Evolutionary conservation across 2,888 invertebrate genomes (phyloP).

Genomic region (Agonopterix heracliana): DNA sequence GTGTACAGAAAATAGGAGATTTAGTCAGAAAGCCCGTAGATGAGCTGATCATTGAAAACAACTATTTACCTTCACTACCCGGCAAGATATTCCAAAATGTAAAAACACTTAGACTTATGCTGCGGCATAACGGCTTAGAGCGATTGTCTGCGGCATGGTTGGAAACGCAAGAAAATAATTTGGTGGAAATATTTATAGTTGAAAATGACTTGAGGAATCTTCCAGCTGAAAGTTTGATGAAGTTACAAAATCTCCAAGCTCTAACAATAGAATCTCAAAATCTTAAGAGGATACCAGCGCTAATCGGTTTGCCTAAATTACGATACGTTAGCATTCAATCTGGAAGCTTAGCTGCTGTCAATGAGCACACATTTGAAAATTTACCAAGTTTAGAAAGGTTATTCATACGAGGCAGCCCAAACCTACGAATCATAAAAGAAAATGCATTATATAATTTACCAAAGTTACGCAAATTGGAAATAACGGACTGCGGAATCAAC

Average conservation of each 20-base stretch:
- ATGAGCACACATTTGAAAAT: slow-evolving; percentile 81
- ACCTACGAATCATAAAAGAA: slow-evolving; percentile 81
- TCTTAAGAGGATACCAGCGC: slow-evolving; percentile 84
- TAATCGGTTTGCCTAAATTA: slow-evolving; percentile 82
- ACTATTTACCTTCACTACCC: slow-evolving; percentile 89
- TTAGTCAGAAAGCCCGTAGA: slow-evolving; percentile 84
- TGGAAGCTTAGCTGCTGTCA: slow-evolving; percentile 78
- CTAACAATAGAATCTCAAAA: slow-evolving; percentile 87
- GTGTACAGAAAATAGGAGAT: slow-evolving; percentile 81
- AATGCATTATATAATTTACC: slow-evolving; percentile 83
- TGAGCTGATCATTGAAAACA: slow-evolving; percentile 91
- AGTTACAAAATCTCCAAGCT: slow-evolving; percentile 86
- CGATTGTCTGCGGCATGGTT: slow-evolving; percentile 88
- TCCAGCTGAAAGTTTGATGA: slow-evolving; percentile 85
- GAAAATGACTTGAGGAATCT: slow-evolving; percentile 88
- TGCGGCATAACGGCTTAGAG: slow-evolving; percentile 89
- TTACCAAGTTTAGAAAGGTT: slow-evolving; percentile 84
- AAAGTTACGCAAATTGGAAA: slow-evolving; percentile 82
- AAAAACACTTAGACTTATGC: slow-evolving; percentile 85
- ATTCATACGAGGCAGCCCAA: slow-evolving; percentile 82
- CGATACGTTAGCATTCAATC: slow-evolving; percentile 85
- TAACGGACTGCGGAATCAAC: slow-evolving; percentile 84
- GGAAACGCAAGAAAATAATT: slow-evolving; percentile 83
- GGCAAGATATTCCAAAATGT: slow-evolving; percentile 87
- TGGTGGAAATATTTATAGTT: slow-evolving; percentile 90